Conservation (phyloP, 2,797 vertebrate species). For the Malurus splendens region DNA sequence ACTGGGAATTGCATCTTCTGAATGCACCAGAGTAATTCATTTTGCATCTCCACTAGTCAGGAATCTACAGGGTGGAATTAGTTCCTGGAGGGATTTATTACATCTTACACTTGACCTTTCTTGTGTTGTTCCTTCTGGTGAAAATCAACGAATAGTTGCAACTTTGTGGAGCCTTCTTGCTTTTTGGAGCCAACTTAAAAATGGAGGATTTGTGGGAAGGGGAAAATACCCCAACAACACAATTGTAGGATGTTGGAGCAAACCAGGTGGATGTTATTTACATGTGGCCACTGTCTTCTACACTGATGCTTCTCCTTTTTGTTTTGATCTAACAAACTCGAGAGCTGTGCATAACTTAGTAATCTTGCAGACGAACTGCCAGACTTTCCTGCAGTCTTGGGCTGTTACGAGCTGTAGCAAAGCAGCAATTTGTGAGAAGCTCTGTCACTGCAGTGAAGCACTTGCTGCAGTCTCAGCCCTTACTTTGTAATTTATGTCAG, state of each 20-base stretch:
- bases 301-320: not conserved
- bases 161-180: not conserved
- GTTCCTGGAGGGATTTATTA: not conserved
- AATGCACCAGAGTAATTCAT: not conserved
- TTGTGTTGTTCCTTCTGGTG: not conserved
- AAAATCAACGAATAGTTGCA: not conserved
- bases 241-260: not conserved
- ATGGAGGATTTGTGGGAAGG: not conserved
- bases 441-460: not conserved
- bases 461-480: not conserved
- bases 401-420: not conserved
- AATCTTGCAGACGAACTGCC: not conserved
- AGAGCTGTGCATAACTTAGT: not conserved
- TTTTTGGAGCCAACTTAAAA: not conserved
- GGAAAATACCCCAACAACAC: not conserved
- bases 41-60: not conserved
- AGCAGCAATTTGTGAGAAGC: not conserved
- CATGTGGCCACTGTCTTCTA: not conserved
- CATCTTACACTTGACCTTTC: not conserved
- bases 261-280: not conserved
- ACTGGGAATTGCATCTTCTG: not conserved
- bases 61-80: not conserved
- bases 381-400: not conserved
- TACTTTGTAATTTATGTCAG: not conserved
- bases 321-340: fast-evolving